Percentiles rank a stretch among this genome's conserved stretches.
Conservation (phyloP, 2,797 vertebrate species). For the Eupleurogrammus muticus region DNA sequence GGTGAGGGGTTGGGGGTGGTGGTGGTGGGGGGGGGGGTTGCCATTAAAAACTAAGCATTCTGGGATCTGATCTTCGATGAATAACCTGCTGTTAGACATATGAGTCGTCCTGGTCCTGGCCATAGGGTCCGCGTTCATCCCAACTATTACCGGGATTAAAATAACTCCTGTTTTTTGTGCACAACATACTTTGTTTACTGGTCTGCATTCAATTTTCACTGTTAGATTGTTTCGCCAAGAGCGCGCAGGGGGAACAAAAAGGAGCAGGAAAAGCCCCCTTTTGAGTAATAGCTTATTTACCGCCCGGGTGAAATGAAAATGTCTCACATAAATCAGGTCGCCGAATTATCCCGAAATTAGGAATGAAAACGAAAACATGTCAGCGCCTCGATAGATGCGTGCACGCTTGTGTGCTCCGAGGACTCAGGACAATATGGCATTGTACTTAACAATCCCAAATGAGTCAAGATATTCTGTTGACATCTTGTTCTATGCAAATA, state of each 20-base stretch:
- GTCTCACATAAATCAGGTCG: conserved; percentile 25
- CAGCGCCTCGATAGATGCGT: conserved; percentile 13
- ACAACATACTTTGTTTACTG: conserved; percentile 26
- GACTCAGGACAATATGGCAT: conserved; percentile 1
- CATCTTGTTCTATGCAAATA: conserved; percentile 14
- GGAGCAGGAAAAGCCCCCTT: neutral
- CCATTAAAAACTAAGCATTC: conserved; percentile 47
- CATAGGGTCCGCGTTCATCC: conserved; percentile 6
- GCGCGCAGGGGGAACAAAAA: neutral
- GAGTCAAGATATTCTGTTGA: neutral
- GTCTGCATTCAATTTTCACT: conserved; percentile 41
- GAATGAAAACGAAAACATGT: conserved; percentile 29
- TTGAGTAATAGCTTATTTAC: conserved; percentile 25
- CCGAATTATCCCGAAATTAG: conserved; percentile 22
- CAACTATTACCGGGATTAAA: conserved; percentile 28
- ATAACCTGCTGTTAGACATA: conserved; percentile 25
- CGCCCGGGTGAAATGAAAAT: neutral
- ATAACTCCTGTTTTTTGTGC: conserved; percentile 21
- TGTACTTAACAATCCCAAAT: conserved; percentile 25
- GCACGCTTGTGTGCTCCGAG: neutral
- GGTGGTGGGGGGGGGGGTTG: conserved; percentile 20
- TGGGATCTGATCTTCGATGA: conserved; percentile 14
- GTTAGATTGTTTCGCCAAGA: conserved; percentile 20
- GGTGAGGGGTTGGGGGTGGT: conserved; percentile 19
- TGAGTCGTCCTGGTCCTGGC: conserved; percentile 1